Conservation (phyloP, 1,140 invertebrate genomes). For the Amphibalanus amphitrite region DNA sequence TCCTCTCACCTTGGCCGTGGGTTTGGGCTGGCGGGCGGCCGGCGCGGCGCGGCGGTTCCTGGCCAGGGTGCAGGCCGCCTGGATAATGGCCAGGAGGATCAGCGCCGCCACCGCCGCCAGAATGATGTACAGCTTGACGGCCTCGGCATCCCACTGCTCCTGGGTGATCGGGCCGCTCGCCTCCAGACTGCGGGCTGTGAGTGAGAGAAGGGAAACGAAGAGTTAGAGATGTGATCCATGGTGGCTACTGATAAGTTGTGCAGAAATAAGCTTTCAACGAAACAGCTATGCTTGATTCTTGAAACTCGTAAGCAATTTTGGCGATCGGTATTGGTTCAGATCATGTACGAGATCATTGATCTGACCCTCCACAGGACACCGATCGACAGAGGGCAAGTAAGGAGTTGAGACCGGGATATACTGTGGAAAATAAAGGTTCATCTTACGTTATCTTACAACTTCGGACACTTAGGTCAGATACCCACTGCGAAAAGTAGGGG, state of each 20-base stretch:
- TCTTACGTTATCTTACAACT: no score
- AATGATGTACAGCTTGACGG: conserved; percentile 60
- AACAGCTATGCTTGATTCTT: neutral
- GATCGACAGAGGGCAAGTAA: no score
- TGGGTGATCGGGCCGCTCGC: neutral
- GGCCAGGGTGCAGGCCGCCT: conserved; percentile 66
- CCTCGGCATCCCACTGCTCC: conserved; percentile 23
- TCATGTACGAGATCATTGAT: no score
- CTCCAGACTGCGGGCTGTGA: no score
- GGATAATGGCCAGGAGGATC: conserved; percentile 55
- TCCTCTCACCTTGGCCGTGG: conserved; percentile 39
- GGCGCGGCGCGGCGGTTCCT: conserved; percentile 22
- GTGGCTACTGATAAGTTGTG: neutral
- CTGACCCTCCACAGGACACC: no score
- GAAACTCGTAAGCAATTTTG: neutral
- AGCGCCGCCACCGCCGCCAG: conserved; percentile 60
- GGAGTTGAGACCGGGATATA: no score
- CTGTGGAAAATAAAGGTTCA: no score
- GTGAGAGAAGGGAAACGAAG: no score
- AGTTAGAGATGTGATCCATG: no score
- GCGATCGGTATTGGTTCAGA: no score
- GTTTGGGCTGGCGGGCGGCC: conserved; percentile 35
- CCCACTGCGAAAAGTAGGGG: no score
- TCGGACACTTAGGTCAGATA: no score
- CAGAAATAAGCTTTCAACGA: neutral